Percentiles rank a stretch among this genome's conserved stretches.
Evolutionary conservation across 2,888 invertebrate species (phyloP).

Genomic region (Diaprepes abbreviatus): DNA sequence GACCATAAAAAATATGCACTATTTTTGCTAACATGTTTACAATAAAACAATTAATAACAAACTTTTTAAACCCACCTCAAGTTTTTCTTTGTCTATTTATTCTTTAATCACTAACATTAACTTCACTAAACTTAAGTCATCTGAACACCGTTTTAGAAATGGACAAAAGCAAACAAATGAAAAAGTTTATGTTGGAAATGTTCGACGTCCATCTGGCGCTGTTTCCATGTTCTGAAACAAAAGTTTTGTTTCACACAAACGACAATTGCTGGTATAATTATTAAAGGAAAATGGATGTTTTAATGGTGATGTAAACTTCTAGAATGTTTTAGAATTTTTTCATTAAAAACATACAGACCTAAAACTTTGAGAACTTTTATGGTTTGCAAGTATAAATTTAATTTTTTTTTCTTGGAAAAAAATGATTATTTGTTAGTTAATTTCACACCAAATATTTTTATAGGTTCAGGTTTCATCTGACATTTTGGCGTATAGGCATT

Average conservation of each 20-base stretch:
- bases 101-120: conserved; percentile 31
- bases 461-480: no score
- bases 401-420: no score
- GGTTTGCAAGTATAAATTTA: no score
- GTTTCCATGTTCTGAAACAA: conserved; percentile 47
- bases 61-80: not conserved
- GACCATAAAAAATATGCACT: conserved; percentile 6
- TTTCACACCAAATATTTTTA: no score
- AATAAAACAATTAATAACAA: conserved; percentile 24
- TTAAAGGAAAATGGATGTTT: not conserved
- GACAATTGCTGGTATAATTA: not conserved
- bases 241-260: conserved; percentile 34
- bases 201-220: conserved; percentile 43
- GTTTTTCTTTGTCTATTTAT: conserved; percentile 21
- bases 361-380: no score
- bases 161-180: conserved; percentile 43
- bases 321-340: not conserved
- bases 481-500: no score
- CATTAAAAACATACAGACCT: no score
- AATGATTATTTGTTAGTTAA: no score
- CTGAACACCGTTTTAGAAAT: conserved; percentile 40
- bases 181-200: conserved; percentile 36
- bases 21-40: conserved; percentile 8
- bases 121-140: conserved; percentile 42
- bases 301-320: not conserved